Evolutionary conservation across 64 coral and sea anemone species (phyloP).

Genomic region (Dendronephthya gigantea): DNA sequence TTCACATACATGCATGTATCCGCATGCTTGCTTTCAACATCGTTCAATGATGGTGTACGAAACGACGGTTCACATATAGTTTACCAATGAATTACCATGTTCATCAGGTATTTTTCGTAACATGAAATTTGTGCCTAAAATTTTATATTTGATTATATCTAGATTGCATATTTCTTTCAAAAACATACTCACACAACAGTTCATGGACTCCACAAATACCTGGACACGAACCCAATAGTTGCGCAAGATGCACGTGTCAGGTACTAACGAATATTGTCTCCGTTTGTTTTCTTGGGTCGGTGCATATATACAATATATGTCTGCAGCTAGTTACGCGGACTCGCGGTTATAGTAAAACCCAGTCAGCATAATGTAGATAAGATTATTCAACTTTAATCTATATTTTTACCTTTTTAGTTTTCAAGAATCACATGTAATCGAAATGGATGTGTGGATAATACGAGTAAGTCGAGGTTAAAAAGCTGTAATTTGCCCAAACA

Average conservation of each 20-base stretch:
- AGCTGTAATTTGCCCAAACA: too few species aligned
- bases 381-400: neutral
- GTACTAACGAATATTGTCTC: neutral
- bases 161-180: neutral
- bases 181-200: neutral
- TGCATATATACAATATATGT: too few species aligned
- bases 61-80: neutral
- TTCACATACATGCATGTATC: too few species aligned
- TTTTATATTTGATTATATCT: neutral
- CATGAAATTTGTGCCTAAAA: neutral
- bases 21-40: too few species aligned
- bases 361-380: too few species aligned
- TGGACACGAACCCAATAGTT: neutral
- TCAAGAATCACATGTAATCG: neutral
- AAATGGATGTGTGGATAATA: neutral
- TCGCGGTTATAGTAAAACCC: too few species aligned
- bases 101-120: neutral
- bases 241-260: neutral
- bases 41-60: too few species aligned
- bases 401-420: neutral
- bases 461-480: too few species aligned
- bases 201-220: slow-evolving; percentile 1
- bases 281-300: too few species aligned
- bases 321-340: too few species aligned
- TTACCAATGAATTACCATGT: neutral